Base-by-base conservation (phyloP, 2,888 invertebrate genomes). In the Polydrusus pterygomalis region DNA sequence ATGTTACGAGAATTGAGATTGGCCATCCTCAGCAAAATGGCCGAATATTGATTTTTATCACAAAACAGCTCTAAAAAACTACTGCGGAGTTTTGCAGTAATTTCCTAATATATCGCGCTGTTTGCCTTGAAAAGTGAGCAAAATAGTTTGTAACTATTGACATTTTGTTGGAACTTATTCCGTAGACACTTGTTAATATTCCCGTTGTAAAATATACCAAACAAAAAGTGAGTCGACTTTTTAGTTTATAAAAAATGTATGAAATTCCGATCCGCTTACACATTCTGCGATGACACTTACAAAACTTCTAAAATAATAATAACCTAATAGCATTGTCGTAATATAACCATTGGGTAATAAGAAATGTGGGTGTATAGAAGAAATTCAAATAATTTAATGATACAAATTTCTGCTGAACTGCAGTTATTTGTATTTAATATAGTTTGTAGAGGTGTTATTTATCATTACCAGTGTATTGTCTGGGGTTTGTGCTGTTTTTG, bases 21-120 rank as follows among this genome's bases (percentile, higher is more conserved):
- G 69, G 63, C 74, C 64, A 74, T 64, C 43, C 63, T 70, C 51
- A 79, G 83, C 85, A 86, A 86, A 86, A 86, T 86, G 86, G 86
- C 85, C 84, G 86, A 84, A 71, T 86, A 86, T 86, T 85, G 86
- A 86, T 86, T 85, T 84, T 85, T 81, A 80, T 81, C 81, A 74
- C 78, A 75, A 80, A 80, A 67, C 79, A 77, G 75, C 76, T n/a
- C n/a, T 63, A 69, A 80, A 79, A 78, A 74, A 74, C 70, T 65
- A 60, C 72, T 60, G 63, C 43, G 70, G 47, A 51, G 40, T 65
- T 72, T 70, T 58, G 56, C 62, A 20, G 71, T 70, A 65, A 63
- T 70, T 63, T 63, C 62, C 62, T 38, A 70, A 60, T 72, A 51
- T 38, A 54, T 56, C 45, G 17, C 17, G 72, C 30, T 43, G 65